Evolutionary conservation across 2,888 invertebrate species (phyloP).

Genomic region (Agrilus biguttatus): DNA sequence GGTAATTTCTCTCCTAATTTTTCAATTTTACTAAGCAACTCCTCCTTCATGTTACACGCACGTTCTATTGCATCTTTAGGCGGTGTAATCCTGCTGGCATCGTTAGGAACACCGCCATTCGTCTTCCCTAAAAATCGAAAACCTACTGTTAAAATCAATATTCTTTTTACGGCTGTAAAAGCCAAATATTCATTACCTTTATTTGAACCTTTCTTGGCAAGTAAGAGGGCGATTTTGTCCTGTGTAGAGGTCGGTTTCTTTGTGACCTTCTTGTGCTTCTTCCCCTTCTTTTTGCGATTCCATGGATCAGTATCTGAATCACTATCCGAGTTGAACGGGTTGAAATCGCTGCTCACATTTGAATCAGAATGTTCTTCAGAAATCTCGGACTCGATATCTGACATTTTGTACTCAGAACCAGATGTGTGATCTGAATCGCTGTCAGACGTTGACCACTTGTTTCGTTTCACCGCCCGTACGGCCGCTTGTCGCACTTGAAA

Average conservation of each 20-base stretch:
- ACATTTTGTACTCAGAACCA: constrained; percentile 41
- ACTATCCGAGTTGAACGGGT: constrained; percentile 78
- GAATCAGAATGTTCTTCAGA: constrained; percentile 40
- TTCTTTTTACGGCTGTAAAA: background rate
- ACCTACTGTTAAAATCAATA: background rate
- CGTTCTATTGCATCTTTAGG: constrained; percentile 76
- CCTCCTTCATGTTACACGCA: constrained; percentile 86
- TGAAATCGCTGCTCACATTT: constrained; percentile 68
- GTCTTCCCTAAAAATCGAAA: constrained; percentile 15
- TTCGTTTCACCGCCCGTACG: constrained; percentile 41
- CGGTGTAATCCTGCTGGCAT: constrained; percentile 39
- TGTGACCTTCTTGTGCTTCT: constrained; percentile 22
- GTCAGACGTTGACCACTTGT: constrained; percentile 49
- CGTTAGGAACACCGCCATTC: constrained; percentile 22
- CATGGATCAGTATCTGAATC: constrained; percentile 62
- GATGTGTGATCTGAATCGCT: constrained; percentile 39
- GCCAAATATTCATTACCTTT: constrained; percentile 10
- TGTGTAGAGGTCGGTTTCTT: constrained; percentile 40
- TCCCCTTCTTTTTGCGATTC: constrained; percentile 26
- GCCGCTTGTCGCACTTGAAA: constrained; percentile 41
- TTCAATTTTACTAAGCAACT: constrained; percentile 74
- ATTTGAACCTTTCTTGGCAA: constrained; percentile 34
- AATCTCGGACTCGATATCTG: constrained; percentile 34
- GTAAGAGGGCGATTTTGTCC: constrained; percentile 63
- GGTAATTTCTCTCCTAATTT: constrained; percentile 75